Evolutionary conservation across 2,888 invertebrate genomes (phyloP), one percentile per base, ranked within the genome.

Genomic region (Deilephila porcellus): DNA sequence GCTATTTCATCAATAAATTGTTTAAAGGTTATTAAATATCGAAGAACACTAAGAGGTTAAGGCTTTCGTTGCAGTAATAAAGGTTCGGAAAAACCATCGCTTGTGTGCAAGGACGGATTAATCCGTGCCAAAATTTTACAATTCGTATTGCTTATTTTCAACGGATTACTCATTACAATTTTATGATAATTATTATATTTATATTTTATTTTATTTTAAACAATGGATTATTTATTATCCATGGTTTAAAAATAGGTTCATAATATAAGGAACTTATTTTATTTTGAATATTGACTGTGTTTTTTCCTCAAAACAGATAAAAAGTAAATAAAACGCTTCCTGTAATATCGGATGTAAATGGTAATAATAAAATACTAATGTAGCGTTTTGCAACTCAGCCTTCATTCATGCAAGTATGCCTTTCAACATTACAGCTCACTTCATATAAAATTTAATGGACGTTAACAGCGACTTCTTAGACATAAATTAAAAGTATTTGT

Each of bases 321-420:
- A 34, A 14, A 45, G 14, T 37, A 64, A 5, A 67, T 67, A 29
- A 6, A 52, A 67, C 14, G 45, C 67, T 52, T 67, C 67, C 67
- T 67, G 52, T 71, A 56, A 56, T 56, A 25, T 60, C 37, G 29
- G 62, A 59, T 71, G 25, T 20, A 45, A 25, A 17, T 45, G 37
- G n/a, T 19, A 34, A 62, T 60, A 71, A 72, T 73, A 60, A 60
- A 73, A 70, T 11, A 70, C 25, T 34, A 70, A 67, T 67, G 45
- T 70, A 63, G 73, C 73, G 74, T 81, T 80, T 79, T 72, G 80
- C 75, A 79, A 81, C 71, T 59, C 73, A 80, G 77, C 80, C 81
- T 81, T 81, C 80, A 76, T 76, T 76, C 75, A 73, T 76, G 77
- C 77, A 76, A 73, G 73, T 74, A 74, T 71, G 74, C 77, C 77